A percentile compares a stretch with the other conserved stretches of the same genome.
Conservation (phyloP, 2,888 invertebrate species). For the Venusia cambrica region DNA sequence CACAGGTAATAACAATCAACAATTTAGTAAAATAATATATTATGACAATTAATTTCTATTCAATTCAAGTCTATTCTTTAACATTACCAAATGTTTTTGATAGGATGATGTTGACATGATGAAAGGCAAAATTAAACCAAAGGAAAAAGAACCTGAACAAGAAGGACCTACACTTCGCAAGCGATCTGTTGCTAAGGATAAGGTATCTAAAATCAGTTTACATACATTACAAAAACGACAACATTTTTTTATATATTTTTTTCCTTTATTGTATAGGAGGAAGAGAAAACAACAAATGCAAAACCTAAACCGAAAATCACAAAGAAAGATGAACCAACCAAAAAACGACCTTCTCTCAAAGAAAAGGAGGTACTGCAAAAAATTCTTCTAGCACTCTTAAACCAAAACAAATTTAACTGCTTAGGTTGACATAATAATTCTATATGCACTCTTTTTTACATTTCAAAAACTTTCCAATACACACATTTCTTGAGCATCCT, state of each 20-base stretch:
- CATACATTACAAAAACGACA: constrained; percentile 3
- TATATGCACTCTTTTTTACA: constrained; percentile 22
- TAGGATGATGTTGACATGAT: constrained; percentile 72
- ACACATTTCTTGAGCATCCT: constrained; percentile 15
- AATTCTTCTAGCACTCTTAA: constrained; percentile 30
- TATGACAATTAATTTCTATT: constrained; percentile 3
- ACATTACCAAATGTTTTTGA: constrained; percentile 27
- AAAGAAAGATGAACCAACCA: constrained; percentile 66
- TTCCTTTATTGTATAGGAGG: constrained; percentile 50
- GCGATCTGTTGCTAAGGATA: constrained; percentile 66
- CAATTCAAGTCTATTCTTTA: not conserved
- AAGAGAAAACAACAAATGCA: constrained; percentile 69
- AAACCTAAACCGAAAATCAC: constrained; percentile 65
- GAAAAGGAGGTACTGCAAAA: constrained; percentile 66
- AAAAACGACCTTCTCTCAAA: constrained; percentile 71
- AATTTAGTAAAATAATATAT: constrained; percentile 2
- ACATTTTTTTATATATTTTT: not conserved
- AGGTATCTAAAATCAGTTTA: constrained; percentile 54
- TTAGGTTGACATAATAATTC: constrained; percentile 32
- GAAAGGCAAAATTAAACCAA: constrained; percentile 73
- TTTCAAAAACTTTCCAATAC: constrained; percentile 22
- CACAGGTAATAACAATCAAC: constrained; percentile 48
- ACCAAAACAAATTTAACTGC: constrained; percentile 37
- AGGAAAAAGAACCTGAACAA: constrained; percentile 66
- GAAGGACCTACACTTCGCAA: constrained; percentile 67